Base-by-base conservation (phyloP, 2,797 vertebrate genomes). In the Brachymystax lenok region DNA sequence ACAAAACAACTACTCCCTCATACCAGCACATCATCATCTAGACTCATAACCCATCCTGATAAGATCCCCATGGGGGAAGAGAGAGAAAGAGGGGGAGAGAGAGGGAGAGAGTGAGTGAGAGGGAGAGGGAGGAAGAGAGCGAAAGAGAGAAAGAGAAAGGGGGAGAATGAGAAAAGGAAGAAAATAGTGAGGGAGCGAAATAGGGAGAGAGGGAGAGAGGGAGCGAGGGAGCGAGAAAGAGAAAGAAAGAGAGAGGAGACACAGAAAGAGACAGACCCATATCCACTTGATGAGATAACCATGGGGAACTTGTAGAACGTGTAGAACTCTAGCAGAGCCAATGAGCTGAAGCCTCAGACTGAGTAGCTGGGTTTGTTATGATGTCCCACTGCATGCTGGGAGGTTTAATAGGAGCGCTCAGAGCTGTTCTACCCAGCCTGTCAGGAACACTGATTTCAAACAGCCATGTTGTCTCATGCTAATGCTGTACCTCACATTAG, bases 291-390 rank as follows among this genome's bases (percentile, higher is more conserved):
- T 67, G 28, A 33, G 16, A 33, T 30, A 30, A 16, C 27, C 64
- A 16, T 33, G 7, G 64, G 64, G 30, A 35, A 67, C 27, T 30
- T 33, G 14, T 67, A 30, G 14, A 66, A 66, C 24, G 14, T 27
- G n/a, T 27, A 4, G 64, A 67, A 67, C 14, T 13, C 28, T 17
- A 5, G 14, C 64, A 30, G 64, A 67, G 28, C 14, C 64, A 79
- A 80, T 81, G 74, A 83, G 81, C 74, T 70, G 83, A 85, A 83
- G 82, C 74, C 54, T 72, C 33, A 75, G 69, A 78, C 83, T 85
- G 80, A 80, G 79, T 72, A 80, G n/a, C 67, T 69, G 30, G 30
- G 24, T 67, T 17, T 30, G 30, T 77, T 74, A 76, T 82, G 81
- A 27, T 82, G 69, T 68, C 68, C 73, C 79, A 71, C 5, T 52